Conservation (phyloP, 1,140 invertebrate genomes). For the Meloidogyne hapla region DNA sequence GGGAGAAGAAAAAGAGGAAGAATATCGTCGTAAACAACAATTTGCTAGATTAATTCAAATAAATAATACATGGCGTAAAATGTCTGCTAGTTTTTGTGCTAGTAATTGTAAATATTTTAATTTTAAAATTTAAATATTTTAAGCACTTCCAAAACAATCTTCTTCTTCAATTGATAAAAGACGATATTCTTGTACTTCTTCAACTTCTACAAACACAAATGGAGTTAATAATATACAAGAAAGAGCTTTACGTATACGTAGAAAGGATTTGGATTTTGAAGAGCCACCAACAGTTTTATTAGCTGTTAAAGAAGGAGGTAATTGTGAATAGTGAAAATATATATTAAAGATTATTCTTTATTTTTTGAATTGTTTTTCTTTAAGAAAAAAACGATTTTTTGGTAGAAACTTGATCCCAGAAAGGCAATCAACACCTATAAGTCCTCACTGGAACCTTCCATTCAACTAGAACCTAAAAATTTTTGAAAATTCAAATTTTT, state of each 20-base stretch:
- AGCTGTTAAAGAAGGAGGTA: conserved; percentile 46
- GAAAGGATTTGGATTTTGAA: conserved; percentile 50
- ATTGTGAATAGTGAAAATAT: no score
- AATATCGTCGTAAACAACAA: conserved; percentile 8
- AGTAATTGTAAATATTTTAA: not conserved
- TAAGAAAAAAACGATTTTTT: no score
- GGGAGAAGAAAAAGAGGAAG: conserved; percentile 6
- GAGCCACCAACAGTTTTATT: conserved; percentile 32
- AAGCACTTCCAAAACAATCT: not conserved
- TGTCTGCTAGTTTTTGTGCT: conserved; percentile 10
- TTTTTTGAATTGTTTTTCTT: not conserved
- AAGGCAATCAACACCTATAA: no score
- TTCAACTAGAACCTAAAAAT: no score
- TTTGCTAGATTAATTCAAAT: conserved; percentile 19
- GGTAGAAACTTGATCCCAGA: no score
- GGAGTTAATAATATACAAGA: not conserved
- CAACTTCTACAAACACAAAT: not conserved
- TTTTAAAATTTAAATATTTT: not conserved
- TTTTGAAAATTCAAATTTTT: no score
- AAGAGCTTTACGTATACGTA: conserved; percentile 26
- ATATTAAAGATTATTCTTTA: no score
- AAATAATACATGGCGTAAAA: conserved; percentile 19
- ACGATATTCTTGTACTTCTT: conserved; percentile 3
- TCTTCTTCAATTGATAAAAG: not conserved
- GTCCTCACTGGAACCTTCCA: not conserved